Evolutionary conservation across 2,113 vertebrate species (phyloP).

Genomic region (Pelobates fuscus): DNA sequence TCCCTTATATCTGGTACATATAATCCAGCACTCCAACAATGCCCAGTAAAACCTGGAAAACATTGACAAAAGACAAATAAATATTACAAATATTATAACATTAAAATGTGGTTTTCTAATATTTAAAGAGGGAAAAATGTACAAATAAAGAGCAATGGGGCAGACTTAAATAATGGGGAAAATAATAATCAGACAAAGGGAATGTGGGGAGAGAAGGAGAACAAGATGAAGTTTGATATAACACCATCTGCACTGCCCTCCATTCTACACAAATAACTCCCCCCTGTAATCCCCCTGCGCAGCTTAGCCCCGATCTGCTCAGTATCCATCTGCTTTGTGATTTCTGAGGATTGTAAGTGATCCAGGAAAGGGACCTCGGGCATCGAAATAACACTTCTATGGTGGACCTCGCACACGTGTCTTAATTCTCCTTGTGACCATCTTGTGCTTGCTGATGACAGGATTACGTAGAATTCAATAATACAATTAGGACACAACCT

Average conservation of each 20-base stretch:
- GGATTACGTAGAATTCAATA: not conserved
- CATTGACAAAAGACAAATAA: too few species aligned
- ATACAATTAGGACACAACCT: not conserved
- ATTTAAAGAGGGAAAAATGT: too few species aligned
- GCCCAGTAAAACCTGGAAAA: too few species aligned
- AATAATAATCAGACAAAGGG: constrained; percentile 12
- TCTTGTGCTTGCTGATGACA: not conserved
- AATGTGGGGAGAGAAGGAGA: not conserved
- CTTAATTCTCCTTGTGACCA: not conserved
- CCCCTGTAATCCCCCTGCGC: constrained; percentile 70
- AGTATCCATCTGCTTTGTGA: constrained; percentile 69
- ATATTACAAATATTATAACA: too few species aligned
- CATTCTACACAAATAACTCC: constrained; percentile 58
- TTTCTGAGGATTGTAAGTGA: constrained; percentile 70
- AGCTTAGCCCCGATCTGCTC: constrained; percentile 72
- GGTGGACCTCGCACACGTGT: not conserved
- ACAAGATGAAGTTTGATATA: constrained; percentile 42
- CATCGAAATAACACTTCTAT: not conserved
- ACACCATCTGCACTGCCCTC: constrained; percentile 64
- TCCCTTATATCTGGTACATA: too few species aligned
- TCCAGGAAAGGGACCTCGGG: constrained; percentile 48
- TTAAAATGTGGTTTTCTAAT: too few species aligned
- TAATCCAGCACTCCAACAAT: too few species aligned
- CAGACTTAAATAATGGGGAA: constrained; percentile 9
- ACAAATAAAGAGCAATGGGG: not conserved